These are phyloP conservation scores for Apodemus agrarius DNA, from an alignment of 2,797 vertebrate genomes.

Conservation along the genomic window DNA sequence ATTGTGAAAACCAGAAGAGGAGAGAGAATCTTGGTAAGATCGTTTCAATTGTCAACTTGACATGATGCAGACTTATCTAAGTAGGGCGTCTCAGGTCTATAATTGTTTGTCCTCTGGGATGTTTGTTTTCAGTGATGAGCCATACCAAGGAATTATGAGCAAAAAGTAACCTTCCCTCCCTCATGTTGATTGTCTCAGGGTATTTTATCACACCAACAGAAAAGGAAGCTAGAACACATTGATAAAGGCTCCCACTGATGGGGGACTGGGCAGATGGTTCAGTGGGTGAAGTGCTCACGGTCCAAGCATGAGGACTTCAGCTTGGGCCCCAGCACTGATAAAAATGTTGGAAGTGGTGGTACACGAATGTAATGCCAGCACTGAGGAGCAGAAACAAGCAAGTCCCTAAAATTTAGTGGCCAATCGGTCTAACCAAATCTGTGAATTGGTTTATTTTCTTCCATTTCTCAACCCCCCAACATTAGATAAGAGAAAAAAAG, in stretches of 20 bases:
- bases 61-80: neutral
- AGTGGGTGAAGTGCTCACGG: neutral
- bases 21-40: neutral
- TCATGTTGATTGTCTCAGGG: neutral
- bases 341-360: neutral
- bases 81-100: neutral
- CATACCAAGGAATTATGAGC: neutral
- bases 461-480: neutral
- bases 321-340: neutral
- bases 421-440: neutral
- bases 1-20: neutral
- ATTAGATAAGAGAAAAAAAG: neutral
- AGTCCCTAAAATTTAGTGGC: neutral
- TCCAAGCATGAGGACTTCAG: neutral
- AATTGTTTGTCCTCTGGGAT: neutral
- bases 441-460: neutral
- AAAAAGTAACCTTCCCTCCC: neutral
- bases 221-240: neutral
- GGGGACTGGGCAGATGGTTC: neutral
- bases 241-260: neutral
- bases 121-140: neutral
- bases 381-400: neutral
- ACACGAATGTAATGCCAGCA: neutral
- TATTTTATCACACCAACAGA: neutral
- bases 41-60: neutral